phyloP scores from a whole-genome alignment of 2,888 invertebrate species.

The Thymelicus acteon region DNA sequence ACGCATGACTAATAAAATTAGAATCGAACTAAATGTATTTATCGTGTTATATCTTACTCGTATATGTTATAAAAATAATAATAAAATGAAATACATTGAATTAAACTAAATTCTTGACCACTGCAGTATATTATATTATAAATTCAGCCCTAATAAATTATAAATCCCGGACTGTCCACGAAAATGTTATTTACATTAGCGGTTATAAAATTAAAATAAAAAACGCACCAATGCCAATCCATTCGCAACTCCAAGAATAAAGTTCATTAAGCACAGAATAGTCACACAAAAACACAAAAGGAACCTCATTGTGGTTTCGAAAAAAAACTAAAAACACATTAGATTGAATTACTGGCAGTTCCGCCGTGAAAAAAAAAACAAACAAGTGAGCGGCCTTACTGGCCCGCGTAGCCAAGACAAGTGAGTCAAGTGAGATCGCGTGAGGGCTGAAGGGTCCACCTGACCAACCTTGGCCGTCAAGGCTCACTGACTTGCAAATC shows the following conservation, averaged over 20 bases:
- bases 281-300: conserved; percentile 55
- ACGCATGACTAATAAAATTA: no score
- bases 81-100: no score
- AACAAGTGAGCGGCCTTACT: conserved; percentile 36
- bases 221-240: conserved; percentile 64
- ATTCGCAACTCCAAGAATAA: conserved; percentile 60
- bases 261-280: conserved; percentile 60
- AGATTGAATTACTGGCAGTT: conserved; percentile 24
- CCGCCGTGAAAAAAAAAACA: conserved; percentile 38
- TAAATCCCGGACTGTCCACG: no score
- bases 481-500: conserved; percentile 64
- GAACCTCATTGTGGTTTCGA: conserved; percentile 48
- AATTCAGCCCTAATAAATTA: no score
- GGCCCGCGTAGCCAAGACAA: conserved; percentile 45
- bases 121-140: no score
- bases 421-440: conserved; percentile 26
- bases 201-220: conserved; percentile 20
- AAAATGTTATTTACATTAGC: no score
- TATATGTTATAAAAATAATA: no score
- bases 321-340: conserved; percentile 39
- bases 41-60: no score
- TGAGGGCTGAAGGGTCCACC: conserved; percentile 53
- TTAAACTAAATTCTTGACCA: no score
- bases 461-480: conserved; percentile 70
- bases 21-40: no score